A percentile compares a stretch with the other conserved stretches of the same genome.
Conservation (phyloP, 2,797 vertebrate species). For the Euphonia xanthogaster region DNA sequence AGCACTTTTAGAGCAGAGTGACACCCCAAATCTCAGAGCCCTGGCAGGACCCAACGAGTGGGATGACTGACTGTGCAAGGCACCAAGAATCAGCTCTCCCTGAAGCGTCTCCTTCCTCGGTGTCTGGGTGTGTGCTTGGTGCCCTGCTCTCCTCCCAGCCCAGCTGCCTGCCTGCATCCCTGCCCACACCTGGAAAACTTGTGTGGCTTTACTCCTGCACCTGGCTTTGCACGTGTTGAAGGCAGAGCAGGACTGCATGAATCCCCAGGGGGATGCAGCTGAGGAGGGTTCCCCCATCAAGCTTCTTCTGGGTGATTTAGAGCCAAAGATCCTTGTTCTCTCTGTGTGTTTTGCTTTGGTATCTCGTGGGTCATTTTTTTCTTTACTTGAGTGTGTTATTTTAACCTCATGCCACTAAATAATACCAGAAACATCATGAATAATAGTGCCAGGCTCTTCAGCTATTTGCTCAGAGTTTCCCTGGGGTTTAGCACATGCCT, state of each 20-base stretch:
- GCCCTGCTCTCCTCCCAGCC: not conserved
- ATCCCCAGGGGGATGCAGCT: not conserved
- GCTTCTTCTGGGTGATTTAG: not conserved
- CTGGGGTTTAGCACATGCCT: not conserved
- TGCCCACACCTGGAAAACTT: not conserved
- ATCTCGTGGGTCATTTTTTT: not conserved
- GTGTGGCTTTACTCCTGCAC: fast-evolving
- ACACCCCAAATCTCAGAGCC: not conserved
- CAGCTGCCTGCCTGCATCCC: not conserved
- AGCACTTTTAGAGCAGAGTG: not conserved
- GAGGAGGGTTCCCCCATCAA: not conserved
- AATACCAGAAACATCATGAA: conserved; percentile 23
- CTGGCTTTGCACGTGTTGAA: not conserved
- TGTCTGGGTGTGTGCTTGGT: not conserved
- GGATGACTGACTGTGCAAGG: not conserved
- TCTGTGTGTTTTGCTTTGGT: conserved; percentile 23
- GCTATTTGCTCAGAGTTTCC: conserved; percentile 43
- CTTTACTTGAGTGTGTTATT: conserved; percentile 23
- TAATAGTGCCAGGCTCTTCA: conserved; percentile 30
- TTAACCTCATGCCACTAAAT: conserved; percentile 41
- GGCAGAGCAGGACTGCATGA: not conserved
- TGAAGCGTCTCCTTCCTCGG: not conserved
- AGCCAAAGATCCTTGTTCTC: conserved; percentile 20
- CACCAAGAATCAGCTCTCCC: not conserved
- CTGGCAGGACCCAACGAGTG: not conserved